A percentile compares a stretch with the other conserved stretches of the same genome.
These are phyloP conservation scores for Thermophis baileyi DNA, from an alignment of 2,113 vertebrate genomes.

Conservation along the genomic window DNA sequence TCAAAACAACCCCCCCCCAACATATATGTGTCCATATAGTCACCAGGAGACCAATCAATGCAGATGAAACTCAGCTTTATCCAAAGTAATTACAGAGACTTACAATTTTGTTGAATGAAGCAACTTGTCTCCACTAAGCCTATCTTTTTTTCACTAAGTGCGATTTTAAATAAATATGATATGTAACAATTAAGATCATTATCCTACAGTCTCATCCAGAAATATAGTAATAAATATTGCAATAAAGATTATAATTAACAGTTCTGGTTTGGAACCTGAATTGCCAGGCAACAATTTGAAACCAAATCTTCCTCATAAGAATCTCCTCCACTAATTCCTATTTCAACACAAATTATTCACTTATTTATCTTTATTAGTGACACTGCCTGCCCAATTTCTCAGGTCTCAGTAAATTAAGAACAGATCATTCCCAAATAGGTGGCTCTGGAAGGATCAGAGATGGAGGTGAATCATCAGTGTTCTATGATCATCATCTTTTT, in stretches of 20 bases:
- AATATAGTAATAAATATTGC: neutral
- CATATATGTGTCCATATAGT: neutral
- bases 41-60: neutral
- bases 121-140: neutral
- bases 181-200: neutral
- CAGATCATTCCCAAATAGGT: neutral
- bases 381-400: neutral
- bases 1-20: too few relatives aligned
- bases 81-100: neutral
- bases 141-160: neutral
- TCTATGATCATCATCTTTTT: neutral
- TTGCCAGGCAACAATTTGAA: neutral
- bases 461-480: neutral
- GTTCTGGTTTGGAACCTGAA: neutral
- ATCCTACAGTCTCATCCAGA: neutral
- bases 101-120: neutral
- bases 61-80: neutral
- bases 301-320: neutral
- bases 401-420: neutral
- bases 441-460: neutral
- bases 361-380: neutral
- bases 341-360: neutral
- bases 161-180: neutral
- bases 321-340: neutral
- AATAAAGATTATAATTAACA: neutral